Evolutionary conservation across 2,797 vertebrate species (phyloP), one percentile per base, ranked within the genome.

Genomic region (Poecilia picta): DNA sequence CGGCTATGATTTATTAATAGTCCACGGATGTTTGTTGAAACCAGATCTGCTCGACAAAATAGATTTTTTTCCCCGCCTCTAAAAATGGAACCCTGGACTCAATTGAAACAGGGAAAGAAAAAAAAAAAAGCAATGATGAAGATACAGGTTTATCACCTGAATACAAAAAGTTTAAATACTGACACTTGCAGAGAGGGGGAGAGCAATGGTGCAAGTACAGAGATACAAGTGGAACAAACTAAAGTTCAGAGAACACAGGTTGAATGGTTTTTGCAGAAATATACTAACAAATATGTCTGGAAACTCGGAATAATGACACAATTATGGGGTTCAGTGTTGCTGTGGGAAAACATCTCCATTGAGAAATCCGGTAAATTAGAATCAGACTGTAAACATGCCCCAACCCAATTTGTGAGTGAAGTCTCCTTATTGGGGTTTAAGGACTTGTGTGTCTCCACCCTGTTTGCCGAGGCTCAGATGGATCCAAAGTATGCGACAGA

Each of bases 1-100:
- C 82, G 36, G 75, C 82, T 70, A 76, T 87, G 83, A 91, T 90
- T 91, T 93, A 92, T 90, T 92, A 92, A 91, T 92, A 89, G 88
- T 89, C 77, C 13, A 10, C 10, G 81, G 85, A 90, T 79, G 86
- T 91, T 93, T 87, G 86, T 80, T 82, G 90, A 88, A 92, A 91
- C 77, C 78, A 77, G 85, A 91, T 85, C 88, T 59, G 55, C 82
- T 83, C 75, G 39, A 85, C 83, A 83, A 87, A 75, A 55, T 41
- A 18, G 74, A 78, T 73, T 80, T 68, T 86, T 41, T 59, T 83
- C 2, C 51, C 73, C 55, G 80, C 87, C 76, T 90, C 87, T 88
- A 86, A 87, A 92, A 91, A 88, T 77, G 85, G 71, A 85, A 79
- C 68, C 73, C 73, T 66, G 74, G 78, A 82, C 66, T 70, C 73